Evolutionary conservation across 92 coral and sea anemone genomes (phyloP).

Genomic region (Siderastrea radians): DNA sequence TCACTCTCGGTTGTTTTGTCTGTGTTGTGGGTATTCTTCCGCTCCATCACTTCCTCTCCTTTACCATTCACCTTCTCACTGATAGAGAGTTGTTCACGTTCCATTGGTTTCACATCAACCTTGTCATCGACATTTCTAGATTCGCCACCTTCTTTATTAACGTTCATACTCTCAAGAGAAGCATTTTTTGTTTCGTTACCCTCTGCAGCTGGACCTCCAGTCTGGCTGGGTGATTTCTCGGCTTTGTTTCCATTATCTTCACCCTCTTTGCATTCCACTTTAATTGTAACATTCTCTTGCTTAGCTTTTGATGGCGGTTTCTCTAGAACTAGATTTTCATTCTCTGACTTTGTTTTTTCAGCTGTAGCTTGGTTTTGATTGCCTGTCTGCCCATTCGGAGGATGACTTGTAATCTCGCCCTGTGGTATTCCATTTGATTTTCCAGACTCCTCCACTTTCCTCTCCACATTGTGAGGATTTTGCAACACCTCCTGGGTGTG

Average conservation of each 20-base stretch:
- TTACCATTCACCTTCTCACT: slow-evolving; percentile 1
- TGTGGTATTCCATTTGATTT: neutral
- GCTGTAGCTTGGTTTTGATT: neutral
- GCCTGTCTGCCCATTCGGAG: neutral
- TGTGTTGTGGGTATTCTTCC: neutral
- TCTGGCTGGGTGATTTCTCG: neutral
- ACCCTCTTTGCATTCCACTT: neutral
- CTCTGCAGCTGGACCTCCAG: neutral
- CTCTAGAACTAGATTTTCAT: too few relatives aligned
- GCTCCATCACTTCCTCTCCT: neutral
- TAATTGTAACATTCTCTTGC: neutral
- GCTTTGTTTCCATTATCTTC: neutral
- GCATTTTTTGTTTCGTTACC: neutral
- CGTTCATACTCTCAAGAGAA: neutral
- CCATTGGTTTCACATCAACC: neutral
- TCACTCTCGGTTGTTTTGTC: neutral
- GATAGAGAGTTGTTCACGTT: neutral
- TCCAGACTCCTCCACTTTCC: neutral
- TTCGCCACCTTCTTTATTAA: neutral
- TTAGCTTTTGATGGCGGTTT: neutral
- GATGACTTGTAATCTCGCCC: neutral
- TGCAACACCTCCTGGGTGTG: neutral
- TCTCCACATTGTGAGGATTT: neutral
- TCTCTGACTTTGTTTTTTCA: neutral
- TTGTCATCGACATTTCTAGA: neutral